Evolutionary conservation across 1,140 invertebrate species (phyloP).

Genomic region (Mercenaria mercenaria): DNA sequence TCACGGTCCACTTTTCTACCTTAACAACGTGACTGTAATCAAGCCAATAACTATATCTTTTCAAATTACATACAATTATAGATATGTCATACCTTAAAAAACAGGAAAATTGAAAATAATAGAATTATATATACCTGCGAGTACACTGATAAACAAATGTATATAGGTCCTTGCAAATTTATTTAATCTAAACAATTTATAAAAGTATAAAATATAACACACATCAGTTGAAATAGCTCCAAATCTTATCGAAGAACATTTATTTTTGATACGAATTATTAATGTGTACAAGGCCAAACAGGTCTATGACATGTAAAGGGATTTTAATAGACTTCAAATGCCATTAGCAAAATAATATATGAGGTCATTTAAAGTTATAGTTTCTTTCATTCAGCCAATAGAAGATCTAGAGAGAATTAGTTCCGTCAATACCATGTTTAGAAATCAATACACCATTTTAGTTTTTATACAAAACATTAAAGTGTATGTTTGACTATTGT

Average conservation of each 20-base stretch:
- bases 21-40: too few relatives aligned
- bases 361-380: neutral
- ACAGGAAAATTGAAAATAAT: neutral
- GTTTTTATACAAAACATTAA: constrained; percentile 1
- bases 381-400: neutral
- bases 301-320: neutral
- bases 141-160: neutral
- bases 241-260: neutral
- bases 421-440: constrained; percentile 28
- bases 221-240: neutral
- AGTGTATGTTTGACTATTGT: constrained; percentile 5
- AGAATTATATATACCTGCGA: neutral
- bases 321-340: constrained; percentile 22
- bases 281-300: neutral
- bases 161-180: neutral
- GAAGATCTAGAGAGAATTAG: constrained; percentile 28
- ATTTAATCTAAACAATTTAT: neutral
- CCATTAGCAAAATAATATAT: neutral
- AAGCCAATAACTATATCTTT: too few relatives aligned
- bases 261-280: neutral
- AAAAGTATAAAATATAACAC: neutral
- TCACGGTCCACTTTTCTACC: too few relatives aligned
- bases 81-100: too few relatives aligned
- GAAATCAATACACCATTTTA: constrained; percentile 39
- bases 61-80: too few relatives aligned